These are phyloP conservation scores for Terrapene triunguis DNA, from an alignment of 2,113 vertebrate species.

Conservation along the genomic window DNA sequence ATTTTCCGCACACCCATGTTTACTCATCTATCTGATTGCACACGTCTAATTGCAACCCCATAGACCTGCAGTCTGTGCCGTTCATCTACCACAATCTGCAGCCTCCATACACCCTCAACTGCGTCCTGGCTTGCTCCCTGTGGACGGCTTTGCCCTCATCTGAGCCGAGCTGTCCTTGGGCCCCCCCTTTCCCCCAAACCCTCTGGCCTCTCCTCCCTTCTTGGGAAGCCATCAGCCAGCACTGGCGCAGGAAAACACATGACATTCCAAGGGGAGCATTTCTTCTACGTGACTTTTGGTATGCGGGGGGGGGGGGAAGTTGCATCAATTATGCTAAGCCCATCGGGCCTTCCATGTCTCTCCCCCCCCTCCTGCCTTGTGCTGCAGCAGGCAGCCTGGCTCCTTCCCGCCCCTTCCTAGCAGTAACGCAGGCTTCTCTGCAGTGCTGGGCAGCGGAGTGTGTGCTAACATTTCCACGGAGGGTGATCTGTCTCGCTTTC, in stretches of 20 bases:
- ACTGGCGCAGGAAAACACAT: not conserved
- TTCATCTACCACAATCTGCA: not conserved
- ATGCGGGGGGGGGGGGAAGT: not conserved
- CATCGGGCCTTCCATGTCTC: not conserved
- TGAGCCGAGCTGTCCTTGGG: not conserved
- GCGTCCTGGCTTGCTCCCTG: accelerated
- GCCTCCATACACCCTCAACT: accelerated
- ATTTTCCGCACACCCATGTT: accelerated
- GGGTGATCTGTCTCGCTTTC: constrained; percentile 36
- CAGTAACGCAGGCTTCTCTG: constrained; percentile 27
- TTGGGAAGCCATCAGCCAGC: not conserved
- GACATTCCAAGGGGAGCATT: not conserved
- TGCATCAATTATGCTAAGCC: not conserved
- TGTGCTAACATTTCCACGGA: constrained; percentile 15
- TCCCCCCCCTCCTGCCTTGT: not conserved
- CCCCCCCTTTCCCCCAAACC: not conserved
- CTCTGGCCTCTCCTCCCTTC: not conserved
- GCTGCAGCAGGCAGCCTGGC: not conserved
- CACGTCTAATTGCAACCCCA: not conserved
- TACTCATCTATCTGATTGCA: accelerated
- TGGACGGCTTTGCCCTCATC: not conserved
- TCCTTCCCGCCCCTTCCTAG: not conserved
- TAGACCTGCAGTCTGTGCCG: accelerated
- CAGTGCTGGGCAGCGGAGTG: constrained; percentile 25
- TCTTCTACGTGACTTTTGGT: not conserved